Evolutionary conservation across 2,113 vertebrate species (phyloP), one percentile per base, ranked within the genome.

Genomic region (Protobothrops mucrosquamatus): DNA sequence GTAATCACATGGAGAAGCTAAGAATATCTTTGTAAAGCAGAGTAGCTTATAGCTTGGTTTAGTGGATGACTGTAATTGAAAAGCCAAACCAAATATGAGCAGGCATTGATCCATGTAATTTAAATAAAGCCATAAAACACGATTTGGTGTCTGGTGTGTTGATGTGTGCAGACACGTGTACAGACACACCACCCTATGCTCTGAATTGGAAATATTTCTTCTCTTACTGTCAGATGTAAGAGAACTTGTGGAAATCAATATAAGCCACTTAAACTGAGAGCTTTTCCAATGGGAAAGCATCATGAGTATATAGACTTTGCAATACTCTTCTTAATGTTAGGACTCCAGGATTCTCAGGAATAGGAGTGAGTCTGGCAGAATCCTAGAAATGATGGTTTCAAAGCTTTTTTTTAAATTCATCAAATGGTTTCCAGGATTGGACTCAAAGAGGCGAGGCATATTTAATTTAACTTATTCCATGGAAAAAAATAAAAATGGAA

Each of bases 41-140:
- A 74, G 0, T 0, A 92, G 46, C 51, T 51, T 88, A 87, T 48
- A 46, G 85, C 91, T 51, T 12, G 34, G 24, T 61, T 92, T 94
- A 89, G 18, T 81, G 59, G 69, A 88, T 14, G 15, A 18, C 57
- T 89, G 48, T 85, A 94, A 89, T 2, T 93, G 89, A 85, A 94
- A 93, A 94, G 3, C 14, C 85, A 93, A 86, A 81, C 34, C 11
- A 88, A 91, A 91, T 89, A 64, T 22, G 92, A 87, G 26, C 48
- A 87, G 46, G 9, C 88, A 92, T 52, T 56, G 90, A 94, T 93
- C 64, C 51, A 61, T 24, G 12, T 54, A 12, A 90, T 93, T 89
- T 93, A 89, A 94, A 94, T 48, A 94, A 92, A 86, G 12, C 20
- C 89, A 93, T 57, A 74, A 88, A 93, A 39, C 89, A 85, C 9